Conservation (phyloP, 2,888 invertebrate genomes). For the Ceratothoa steindachneri region DNA sequence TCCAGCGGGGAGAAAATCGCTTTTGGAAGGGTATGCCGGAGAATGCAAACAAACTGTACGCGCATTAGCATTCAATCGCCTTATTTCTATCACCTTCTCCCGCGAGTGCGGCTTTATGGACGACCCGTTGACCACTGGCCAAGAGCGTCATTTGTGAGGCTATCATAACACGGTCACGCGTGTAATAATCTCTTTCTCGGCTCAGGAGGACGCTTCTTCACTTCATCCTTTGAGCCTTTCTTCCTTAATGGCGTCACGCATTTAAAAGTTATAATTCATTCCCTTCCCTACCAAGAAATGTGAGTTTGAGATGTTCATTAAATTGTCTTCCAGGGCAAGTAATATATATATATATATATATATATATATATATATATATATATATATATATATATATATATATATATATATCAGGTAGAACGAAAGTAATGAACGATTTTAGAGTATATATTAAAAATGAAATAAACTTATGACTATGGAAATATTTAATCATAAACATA, state of each 20-base stretch:
- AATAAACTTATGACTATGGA: too few species aligned
- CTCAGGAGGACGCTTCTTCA: neutral
- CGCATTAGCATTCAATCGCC: conserved; percentile 7
- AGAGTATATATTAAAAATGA: too few species aligned
- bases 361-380: conserved; percentile 14
- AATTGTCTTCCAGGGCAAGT: neutral
- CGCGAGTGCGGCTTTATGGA: neutral
- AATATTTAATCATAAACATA: too few species aligned
- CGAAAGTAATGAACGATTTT: neutral
- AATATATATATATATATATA: conserved; percentile 13
- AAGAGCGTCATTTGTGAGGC: neutral
- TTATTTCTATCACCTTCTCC: neutral
- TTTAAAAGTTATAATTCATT: neutral
- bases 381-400: conserved; percentile 14
- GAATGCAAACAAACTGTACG: conserved; percentile 2
- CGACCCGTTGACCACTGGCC: neutral
- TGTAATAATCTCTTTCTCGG: neutral
- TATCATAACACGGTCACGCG: conserved; percentile 5
- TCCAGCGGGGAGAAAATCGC: neutral
- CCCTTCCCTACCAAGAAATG: neutral
- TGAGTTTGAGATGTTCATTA: neutral
- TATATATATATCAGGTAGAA: neutral
- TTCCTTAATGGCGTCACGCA: neutral
- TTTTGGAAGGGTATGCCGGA: too few species aligned
- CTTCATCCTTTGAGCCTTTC: neutral